phyloP scores from a whole-genome alignment of 2,888 invertebrate species.

The Calephelis perditalis region DNA sequence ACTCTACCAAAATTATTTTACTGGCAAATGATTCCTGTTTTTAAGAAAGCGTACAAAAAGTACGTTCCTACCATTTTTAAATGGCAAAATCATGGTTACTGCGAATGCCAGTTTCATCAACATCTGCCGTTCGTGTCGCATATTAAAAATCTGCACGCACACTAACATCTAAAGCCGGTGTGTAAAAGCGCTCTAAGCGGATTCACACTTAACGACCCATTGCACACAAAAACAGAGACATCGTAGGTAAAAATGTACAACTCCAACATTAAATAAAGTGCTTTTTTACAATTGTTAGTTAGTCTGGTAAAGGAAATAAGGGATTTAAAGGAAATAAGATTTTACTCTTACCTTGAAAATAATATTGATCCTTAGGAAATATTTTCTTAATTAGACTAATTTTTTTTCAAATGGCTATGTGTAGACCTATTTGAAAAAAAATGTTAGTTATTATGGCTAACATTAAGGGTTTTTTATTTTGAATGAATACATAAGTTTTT shows the following conservation, averaged over 20 bases:
- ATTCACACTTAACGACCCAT: conserved; percentile 50
- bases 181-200: conserved; percentile 40
- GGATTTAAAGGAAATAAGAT: background rate
- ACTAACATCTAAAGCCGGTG: conserved; percentile 43
- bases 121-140: conserved; percentile 54
- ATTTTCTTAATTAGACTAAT: too few relatives aligned
- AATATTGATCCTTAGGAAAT: too few relatives aligned
- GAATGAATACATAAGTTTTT: too few relatives aligned
- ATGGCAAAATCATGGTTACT: background rate
- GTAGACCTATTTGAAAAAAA: too few relatives aligned
- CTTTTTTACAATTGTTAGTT: background rate
- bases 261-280: conserved; percentile 12
- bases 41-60: background rate
- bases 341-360: too few relatives aligned
- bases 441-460: too few relatives aligned
- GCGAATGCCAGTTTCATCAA: conserved; percentile 48
- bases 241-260: conserved; percentile 21
- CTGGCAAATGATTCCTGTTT: too few relatives aligned
- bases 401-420: too few relatives aligned
- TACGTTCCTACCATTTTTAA: conserved; percentile 1
- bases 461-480: too few relatives aligned
- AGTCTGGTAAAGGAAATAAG: conserved; percentile 1
- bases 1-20: background rate
- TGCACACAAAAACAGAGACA: conserved; percentile 26
- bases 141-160: conserved; percentile 59